A percentile compares a stretch with the other conserved stretches of the same genome.
These are phyloP conservation scores for Megalops cyprinoides DNA, from an alignment of 2,797 vertebrate species.

Conservation along the genomic window DNA sequence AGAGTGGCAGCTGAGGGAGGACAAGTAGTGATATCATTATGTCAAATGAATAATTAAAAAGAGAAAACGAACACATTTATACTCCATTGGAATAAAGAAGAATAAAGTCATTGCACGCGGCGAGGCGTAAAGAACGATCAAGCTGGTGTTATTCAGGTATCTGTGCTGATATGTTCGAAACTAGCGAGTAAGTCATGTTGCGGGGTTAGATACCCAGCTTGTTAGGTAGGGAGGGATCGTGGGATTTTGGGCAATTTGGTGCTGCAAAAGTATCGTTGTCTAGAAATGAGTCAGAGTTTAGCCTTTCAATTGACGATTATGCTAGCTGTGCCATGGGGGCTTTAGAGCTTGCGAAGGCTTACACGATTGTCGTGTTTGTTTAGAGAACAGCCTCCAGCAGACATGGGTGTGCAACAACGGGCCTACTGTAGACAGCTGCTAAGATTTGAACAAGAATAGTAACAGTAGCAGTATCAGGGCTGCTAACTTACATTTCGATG, in stretches of 20 bases:
- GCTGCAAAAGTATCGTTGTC: not conserved
- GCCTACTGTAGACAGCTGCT: not conserved
- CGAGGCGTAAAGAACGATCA: not conserved
- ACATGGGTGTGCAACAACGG: not conserved
- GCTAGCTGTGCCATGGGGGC: too few species aligned
- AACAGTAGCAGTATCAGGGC: not conserved
- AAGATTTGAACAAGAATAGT: not conserved
- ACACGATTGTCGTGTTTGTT: not conserved
- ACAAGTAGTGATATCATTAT: constrained; percentile 23
- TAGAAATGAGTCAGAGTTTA: too few species aligned
- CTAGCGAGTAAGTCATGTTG: not conserved
- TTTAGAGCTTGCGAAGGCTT: not conserved
- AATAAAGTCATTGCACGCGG: not conserved
- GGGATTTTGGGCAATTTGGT: not conserved
- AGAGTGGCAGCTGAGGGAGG: constrained; percentile 51
- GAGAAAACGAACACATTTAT: constrained; percentile 49
- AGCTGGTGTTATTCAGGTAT: constrained; percentile 28
- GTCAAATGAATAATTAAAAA: constrained; percentile 60
- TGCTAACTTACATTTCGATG: too few species aligned
- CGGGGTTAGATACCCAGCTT: not conserved
- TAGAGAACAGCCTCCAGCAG: not conserved
- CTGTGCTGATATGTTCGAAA: not conserved
- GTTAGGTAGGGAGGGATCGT: not conserved
- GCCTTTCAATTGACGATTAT: too few species aligned
- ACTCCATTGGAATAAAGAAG: not conserved